Evolutionary conservation across 1,140 invertebrate species (phyloP).

Genomic region (Drosophila takahashii): DNA sequence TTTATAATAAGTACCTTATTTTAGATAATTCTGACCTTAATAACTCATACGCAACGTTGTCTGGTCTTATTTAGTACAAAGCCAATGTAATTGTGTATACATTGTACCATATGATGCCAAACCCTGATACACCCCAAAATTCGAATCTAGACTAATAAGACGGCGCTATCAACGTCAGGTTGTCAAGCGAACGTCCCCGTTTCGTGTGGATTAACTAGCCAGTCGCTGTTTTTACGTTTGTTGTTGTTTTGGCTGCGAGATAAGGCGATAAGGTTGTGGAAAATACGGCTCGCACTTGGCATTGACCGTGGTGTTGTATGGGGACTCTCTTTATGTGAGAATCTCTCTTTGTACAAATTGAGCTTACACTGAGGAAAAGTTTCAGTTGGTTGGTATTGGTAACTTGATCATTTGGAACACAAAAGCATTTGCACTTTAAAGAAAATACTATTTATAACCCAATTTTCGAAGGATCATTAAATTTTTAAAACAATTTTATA

Average conservation of each 20-base stretch:
- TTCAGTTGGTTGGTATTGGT: neutral
- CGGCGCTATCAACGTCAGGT: conserved; percentile 29
- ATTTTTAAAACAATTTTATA: neutral
- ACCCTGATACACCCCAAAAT: neutral
- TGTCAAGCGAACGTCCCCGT: conserved; percentile 29
- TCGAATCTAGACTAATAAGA: neutral
- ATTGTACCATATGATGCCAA: neutral
- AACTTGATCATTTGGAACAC: too few species aligned
- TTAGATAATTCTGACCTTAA: neutral
- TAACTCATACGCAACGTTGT: conserved; percentile 7
- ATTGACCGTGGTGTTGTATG: conserved; percentile 54
- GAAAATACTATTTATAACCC: too few species aligned
- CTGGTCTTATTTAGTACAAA: neutral
- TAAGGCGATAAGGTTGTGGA: conserved; percentile 59
- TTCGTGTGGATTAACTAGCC: conserved; percentile 40
- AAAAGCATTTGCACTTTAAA: too few species aligned
- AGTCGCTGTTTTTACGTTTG: conserved; percentile 27
- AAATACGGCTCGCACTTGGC: conserved; percentile 42
- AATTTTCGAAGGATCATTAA: too few species aligned
- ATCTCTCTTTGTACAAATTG: conserved; percentile 1
- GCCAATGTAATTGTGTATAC: neutral
- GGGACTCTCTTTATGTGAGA: conserved; percentile 15
- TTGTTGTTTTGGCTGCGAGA: conserved; percentile 42
- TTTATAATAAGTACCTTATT: neutral
- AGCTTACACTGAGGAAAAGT: neutral